Percentiles rank a stretch among this genome's conserved stretches.
Evolutionary conservation across 2,797 vertebrate species (phyloP).

Genomic region (Oreochromis mossambicus): DNA sequence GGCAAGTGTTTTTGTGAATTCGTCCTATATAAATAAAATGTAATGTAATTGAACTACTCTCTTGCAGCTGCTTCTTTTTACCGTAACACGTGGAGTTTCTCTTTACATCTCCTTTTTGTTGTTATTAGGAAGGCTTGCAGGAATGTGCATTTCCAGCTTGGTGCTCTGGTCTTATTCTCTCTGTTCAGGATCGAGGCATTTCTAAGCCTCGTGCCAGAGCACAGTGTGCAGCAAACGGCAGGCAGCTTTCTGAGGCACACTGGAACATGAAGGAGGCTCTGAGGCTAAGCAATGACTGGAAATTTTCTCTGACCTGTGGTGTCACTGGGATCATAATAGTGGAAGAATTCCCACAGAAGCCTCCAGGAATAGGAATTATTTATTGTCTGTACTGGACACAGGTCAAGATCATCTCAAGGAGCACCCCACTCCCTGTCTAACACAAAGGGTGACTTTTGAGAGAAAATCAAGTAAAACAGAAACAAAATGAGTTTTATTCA

Average conservation of each 20-base stretch:
- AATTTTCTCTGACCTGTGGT: neutral
- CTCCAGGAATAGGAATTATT: neutral
- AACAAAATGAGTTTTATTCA: neutral
- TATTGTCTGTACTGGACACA: neutral
- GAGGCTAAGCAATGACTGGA: neutral
- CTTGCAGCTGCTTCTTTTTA: neutral
- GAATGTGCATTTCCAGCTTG: neutral
- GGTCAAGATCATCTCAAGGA: neutral
- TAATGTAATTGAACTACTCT: neutral
- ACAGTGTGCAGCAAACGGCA: neutral
- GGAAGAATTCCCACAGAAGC: neutral
- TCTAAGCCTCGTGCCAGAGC: accelerated
- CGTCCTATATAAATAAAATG: neutral
- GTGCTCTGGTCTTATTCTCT: neutral
- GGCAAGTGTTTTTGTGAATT: neutral
- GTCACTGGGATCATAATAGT: neutral
- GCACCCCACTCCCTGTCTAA: neutral
- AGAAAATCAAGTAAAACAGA: neutral
- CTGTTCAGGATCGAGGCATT: neutral
- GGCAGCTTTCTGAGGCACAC: accelerated
- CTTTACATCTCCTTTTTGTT: neutral
- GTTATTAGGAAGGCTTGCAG: neutral
- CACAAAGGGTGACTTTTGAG: neutral
- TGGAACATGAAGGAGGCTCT: neutral
- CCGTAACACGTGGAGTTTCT: accelerated